Evolutionary conservation across 2,113 vertebrate species (phyloP).

Genomic region (Acanthisitta chloris): DNA sequence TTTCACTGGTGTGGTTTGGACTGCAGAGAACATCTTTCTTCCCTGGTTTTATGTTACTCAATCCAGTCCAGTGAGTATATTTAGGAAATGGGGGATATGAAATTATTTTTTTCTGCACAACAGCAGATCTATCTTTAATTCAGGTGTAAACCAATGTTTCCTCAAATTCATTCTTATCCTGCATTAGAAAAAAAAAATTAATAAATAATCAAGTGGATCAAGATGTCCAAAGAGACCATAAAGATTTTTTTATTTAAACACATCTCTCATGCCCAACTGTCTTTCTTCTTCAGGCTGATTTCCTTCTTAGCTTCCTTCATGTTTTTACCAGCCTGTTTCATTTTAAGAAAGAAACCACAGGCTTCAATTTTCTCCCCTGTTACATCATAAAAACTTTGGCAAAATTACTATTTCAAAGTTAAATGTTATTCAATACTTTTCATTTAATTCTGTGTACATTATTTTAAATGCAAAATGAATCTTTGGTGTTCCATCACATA

Average conservation of each 20-base stretch:
- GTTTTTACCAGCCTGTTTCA: neutral
- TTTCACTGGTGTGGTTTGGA: neutral
- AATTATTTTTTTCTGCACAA: neutral
- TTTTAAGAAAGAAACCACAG: neutral
- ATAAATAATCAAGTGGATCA: neutral
- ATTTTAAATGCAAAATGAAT: neutral
- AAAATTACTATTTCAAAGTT: neutral
- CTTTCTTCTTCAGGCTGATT: neutral
- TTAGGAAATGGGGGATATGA: neutral
- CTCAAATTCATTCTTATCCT: neutral
- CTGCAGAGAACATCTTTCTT: neutral
- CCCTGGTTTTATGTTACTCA: neutral
- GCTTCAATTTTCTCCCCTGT: neutral
- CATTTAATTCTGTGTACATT: neutral
- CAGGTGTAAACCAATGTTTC: neutral
- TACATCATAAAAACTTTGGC: neutral
- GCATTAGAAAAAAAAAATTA: neutral
- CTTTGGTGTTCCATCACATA: neutral
- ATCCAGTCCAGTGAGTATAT: neutral
- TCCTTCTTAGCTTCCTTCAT: neutral
- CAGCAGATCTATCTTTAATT: neutral
- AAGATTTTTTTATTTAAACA: neutral
- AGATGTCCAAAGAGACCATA: neutral
- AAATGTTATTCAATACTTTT: neutral
- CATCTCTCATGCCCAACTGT: neutral